A percentile compares a stretch with the other conserved stretches of the same genome.
Conservation (phyloP, 2,888 invertebrate species). For the Leucophenga montana region DNA sequence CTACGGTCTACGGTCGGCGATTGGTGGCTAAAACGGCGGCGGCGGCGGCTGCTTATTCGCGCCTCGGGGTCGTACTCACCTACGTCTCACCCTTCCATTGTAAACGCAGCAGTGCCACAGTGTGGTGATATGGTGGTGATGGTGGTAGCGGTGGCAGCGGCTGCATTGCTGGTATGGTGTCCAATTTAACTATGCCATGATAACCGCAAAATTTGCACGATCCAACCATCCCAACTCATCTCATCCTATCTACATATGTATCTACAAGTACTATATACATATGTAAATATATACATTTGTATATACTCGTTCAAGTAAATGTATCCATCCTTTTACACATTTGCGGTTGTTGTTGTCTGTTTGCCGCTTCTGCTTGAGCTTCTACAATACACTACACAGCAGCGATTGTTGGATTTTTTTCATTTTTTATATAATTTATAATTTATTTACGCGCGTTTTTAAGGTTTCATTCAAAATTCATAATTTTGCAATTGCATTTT, state of each 20-base stretch:
- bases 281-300: background rate
- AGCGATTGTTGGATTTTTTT: background rate
- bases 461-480: conserved; percentile 56
- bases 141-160: background rate
- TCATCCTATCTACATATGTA: background rate
- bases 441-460: conserved; percentile 53
- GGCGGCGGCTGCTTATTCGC: conserved; percentile 7
- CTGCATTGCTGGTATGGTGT: conserved; percentile 27
- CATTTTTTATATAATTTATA: conserved; percentile 41
- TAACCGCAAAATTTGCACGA: conserved; percentile 57
- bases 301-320: too few species aligned
- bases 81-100: too few species aligned
- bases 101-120: too few species aligned
- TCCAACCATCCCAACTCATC: conserved; percentile 34
- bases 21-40: conserved; percentile 1
- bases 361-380: background rate
- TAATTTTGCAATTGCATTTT: conserved; percentile 39
- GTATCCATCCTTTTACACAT: conserved; percentile 17
- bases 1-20: too few species aligned
- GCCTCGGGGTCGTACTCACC: too few species aligned
- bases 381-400: conserved; percentile 4
- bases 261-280: too few species aligned
- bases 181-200: conserved; percentile 55
- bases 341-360: conserved; percentile 44
- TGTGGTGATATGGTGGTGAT: too few species aligned